Conservation (phyloP, 2,113 vertebrate species). For the Microcebus griseorufus region DNA sequence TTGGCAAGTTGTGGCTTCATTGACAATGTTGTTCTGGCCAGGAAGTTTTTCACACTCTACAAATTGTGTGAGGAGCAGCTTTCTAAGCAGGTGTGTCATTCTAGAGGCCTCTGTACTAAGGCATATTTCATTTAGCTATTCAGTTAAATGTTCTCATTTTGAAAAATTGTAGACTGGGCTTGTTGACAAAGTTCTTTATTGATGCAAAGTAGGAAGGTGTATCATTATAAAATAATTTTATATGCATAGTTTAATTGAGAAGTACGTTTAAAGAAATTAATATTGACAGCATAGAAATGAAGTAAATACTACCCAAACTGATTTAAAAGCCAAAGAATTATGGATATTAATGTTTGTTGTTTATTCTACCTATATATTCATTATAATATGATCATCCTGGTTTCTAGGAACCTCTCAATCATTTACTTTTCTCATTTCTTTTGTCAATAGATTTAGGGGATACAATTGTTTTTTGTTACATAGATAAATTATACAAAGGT, state of each 20-base stretch:
- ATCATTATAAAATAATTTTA: neutral
- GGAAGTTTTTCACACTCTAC: constrained; percentile 97
- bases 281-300: neutral
- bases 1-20: constrained; percentile 97
- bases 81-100: constrained; percentile 93
- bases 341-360: neutral
- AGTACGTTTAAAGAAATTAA: neutral
- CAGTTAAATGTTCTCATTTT: neutral
- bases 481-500: too few relatives aligned
- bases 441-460: too few relatives aligned
- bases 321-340: neutral
- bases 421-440: neutral
- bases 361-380: neutral
- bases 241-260: neutral
- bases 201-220: neutral
- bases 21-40: constrained; percentile 92
- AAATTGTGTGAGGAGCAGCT: constrained; percentile 98
- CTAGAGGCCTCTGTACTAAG: neutral
- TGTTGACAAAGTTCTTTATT: neutral
- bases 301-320: neutral
- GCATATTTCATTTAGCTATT: neutral
- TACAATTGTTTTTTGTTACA: too few relatives aligned
- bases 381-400: neutral
- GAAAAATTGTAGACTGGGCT: neutral
- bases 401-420: neutral